Base-by-base conservation (phyloP, 2,888 invertebrate genomes). In the Acanthoscelides obtectus region DNA sequence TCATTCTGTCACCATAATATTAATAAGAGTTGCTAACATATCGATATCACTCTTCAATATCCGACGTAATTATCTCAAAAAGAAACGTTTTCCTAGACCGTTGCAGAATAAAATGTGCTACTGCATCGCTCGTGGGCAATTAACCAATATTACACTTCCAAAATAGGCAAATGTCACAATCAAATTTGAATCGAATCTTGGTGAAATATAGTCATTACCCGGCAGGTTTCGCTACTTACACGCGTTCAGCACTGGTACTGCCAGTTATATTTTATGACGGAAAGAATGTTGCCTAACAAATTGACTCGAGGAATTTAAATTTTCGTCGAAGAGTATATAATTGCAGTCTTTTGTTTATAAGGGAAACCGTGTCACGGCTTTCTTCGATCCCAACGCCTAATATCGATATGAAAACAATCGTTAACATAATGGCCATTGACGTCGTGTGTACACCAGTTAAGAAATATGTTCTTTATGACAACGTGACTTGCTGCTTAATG, bases 171-270 rank as follows among this genome's bases (percentile, higher is more conserved):
- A 72, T 76, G 73, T 73, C 74, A 70, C 74, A 74, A 74, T 74
- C 71, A 22, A 69, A 76, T 75, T 75, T 76, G 75, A 74, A 76
- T 76, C 65, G 71, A 68, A 71, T 73, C 71, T 74, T 72, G 74
- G 74, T 69, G 67, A 73, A 76, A 74, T 74, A 74, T 74, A 74
- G 72, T 71, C 72, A 70, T 75, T 75, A 71, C 6, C 45, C 17
- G 17, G 45, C 45, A 45, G 45, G 69, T 70, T 8, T 45, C 45
- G 17, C 45, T 45, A 45, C 45, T 3, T 45, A 45, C 45, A 45
- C 17, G 45, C 45, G 45, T 45, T 45, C 45, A 45, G 17, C 17
- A 17, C 45, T 45, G 12, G 45, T 6, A 45, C 12, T 45, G 17
- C 45, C 64, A 70, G 69, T 71, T 71, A 70, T 71, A 71, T 73